A percentile compares a stretch with the other conserved stretches of the same genome.
Conservation (phyloP, 2,888 invertebrate species). For the Melangyna quadrimaculata region DNA sequence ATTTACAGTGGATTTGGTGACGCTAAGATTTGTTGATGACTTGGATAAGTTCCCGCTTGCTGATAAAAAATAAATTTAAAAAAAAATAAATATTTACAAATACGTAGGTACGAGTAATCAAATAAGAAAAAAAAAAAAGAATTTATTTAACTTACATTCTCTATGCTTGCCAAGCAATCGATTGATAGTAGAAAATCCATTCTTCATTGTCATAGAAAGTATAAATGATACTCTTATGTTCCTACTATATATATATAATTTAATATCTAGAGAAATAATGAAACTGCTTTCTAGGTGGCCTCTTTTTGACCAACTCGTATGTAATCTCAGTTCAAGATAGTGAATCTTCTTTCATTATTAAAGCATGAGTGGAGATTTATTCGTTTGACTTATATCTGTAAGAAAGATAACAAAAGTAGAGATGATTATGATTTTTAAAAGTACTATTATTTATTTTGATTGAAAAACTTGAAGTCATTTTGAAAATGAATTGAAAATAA, state of each 20-base stretch:
- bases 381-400: conserved; percentile 5
- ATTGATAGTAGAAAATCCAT: conserved; percentile 81
- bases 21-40: conserved; percentile 77
- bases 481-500: neutral
- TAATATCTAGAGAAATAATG: neutral
- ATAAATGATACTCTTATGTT: neutral
- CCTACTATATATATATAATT: neutral
- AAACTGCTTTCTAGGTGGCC: neutral
- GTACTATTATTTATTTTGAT: neutral
- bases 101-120: too few species aligned
- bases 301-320: neutral
- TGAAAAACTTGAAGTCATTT: neutral
- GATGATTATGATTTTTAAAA: neutral
- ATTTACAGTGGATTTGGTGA: conserved; percentile 76
- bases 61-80: conserved; percentile 25
- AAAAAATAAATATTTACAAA: neutral
- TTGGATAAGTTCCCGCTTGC: conserved; percentile 78
- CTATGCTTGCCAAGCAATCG: conserved; percentile 81
- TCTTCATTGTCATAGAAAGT: conserved; percentile 77
- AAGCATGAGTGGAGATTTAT: conserved; percentile 2
- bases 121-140: neutral
- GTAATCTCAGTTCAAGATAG: conserved; percentile 12
- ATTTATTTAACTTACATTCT: conserved; percentile 78
- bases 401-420: neutral
- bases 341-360: conserved; percentile 21